Base-by-base conservation (phyloP, 2,113 vertebrate species). In the Rhizomys pruinosus region DNA sequence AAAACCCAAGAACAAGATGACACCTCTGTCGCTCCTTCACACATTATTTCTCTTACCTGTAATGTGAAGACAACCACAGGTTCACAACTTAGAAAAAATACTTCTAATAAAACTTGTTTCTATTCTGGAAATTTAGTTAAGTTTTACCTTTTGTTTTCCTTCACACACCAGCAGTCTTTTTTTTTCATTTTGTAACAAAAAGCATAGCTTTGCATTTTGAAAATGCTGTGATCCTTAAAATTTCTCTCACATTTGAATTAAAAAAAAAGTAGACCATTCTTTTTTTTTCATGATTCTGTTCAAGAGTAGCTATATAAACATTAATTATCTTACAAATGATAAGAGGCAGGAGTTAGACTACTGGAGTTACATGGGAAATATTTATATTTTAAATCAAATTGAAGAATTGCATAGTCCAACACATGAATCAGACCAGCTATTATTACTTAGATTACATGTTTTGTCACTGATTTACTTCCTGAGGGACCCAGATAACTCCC, bases 301-400 rank as follows among this genome's bases (percentile, higher is more conserved):
- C 64, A 87, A 72, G 0, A 92, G 9, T 81, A 12, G 37, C 72
- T 72, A 82, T 80, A 93, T 69, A 94, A 89, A 90, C 7, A 71
- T 95, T 93, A 94, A 93, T 87, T 91, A 84, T 82, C 59, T 93
- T 78, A 10, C 89, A 92, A 93, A 86, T 73, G 59, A 93, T 73
- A 95, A 92, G 89, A 4, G 2, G 3, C 25, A 94, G 19, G 39
- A 92, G 8, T 94, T 68, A 69, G 63, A 94, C 47, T n/a, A 87
- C 78, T 87, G 94, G 91, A 96, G 20, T 68, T 95, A 92, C 96
- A 96, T 9, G 82, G 96, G 92, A 96, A 94, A 92, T 87, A 94
- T 37, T 77, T 55, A 76, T 92, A 81, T 92, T 79, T 90, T 92
- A 90, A 79, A 96, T 96, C 91, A 96, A 92, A 85, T 81, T 96